These are phyloP conservation scores for Xestia rhomboidea DNA, from an alignment of 2,888 invertebrate genomes.

Conservation along the genomic window DNA sequence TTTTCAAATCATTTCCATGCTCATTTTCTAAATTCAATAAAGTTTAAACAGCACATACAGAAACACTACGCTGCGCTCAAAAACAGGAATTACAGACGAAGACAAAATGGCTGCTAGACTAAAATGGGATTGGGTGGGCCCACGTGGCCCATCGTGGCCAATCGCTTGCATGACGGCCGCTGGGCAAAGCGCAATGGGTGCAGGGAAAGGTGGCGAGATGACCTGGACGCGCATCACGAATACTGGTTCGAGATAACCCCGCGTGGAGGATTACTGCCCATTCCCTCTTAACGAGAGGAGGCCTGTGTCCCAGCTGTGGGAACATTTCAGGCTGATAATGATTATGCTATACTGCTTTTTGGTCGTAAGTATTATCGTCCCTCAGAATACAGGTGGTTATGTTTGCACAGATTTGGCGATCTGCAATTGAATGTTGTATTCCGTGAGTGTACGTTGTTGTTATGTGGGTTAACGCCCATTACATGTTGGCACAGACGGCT, in stretches of 20 bases:
- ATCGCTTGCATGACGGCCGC: neutral
- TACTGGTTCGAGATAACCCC: neutral
- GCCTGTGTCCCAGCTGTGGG: neutral
- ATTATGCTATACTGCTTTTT: too few relatives aligned
- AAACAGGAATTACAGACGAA: too few relatives aligned
- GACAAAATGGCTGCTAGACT: neutral
- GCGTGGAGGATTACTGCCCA: neutral
- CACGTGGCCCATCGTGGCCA: neutral
- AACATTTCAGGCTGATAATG: neutral
- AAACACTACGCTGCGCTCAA: neutral
- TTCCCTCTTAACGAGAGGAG: neutral
- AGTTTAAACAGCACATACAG: neutral
- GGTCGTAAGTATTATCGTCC: slow-evolving; percentile 34
- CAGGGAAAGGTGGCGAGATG: neutral
- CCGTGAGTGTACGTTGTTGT: slow-evolving; percentile 13
- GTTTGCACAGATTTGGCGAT: slow-evolving; percentile 60
- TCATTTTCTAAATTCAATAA: neutral
- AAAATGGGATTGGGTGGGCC: neutral
- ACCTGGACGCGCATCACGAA: neutral
- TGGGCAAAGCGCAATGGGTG: neutral
- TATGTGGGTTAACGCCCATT: slow-evolving; percentile 32
- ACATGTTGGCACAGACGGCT: slow-evolving; percentile 49
- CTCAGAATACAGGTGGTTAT: slow-evolving; percentile 38
- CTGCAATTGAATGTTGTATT: slow-evolving; percentile 73
- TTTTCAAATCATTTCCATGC: neutral